Conservation (phyloP, 2,888 invertebrate species). For the Meteorus cinctellus region DNA sequence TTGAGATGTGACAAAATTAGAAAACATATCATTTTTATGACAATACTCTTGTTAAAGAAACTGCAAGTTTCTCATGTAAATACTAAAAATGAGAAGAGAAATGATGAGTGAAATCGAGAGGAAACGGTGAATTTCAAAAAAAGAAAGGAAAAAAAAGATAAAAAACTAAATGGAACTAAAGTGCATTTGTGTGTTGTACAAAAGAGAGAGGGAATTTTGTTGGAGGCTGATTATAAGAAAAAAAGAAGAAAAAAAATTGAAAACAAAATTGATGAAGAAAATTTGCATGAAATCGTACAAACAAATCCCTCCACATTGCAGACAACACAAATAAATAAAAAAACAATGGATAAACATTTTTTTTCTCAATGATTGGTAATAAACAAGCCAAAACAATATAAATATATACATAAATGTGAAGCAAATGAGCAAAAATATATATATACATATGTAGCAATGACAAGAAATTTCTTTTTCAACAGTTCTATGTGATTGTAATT, state of each 20-base stretch:
- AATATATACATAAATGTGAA: slow-evolving; percentile 43
- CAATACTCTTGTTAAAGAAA: slow-evolving; percentile 72
- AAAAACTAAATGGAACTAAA: slow-evolving; percentile 43
- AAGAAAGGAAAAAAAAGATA: slow-evolving; percentile 52
- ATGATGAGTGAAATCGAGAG: slow-evolving; percentile 32
- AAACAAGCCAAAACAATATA: slow-evolving; percentile 28
- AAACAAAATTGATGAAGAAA: slow-evolving; percentile 60
- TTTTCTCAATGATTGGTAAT: background rate
- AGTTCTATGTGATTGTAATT: slow-evolving; percentile 71
- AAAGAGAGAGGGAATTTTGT: background rate
- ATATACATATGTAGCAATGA: slow-evolving; percentile 59
- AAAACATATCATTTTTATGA: slow-evolving; percentile 73
- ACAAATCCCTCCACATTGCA: slow-evolving; percentile 73
- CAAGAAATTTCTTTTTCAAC: slow-evolving; percentile 56
- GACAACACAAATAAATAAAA: slow-evolving; percentile 49
- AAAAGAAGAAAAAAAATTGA: slow-evolving; percentile 39
- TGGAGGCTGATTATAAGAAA: slow-evolving; percentile 23
- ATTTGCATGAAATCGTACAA: slow-evolving; percentile 72
- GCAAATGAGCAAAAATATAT: slow-evolving; percentile 62
- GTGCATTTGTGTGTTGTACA: background rate
- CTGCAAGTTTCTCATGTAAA: slow-evolving; percentile 68
- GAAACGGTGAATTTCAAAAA: slow-evolving; percentile 42
- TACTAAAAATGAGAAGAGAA: slow-evolving; percentile 50
- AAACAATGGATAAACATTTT: slow-evolving; percentile 31
- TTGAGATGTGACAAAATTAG: slow-evolving; percentile 61